phyloP scores from a whole-genome alignment of 2,888 invertebrate species.

The Agrotis puta region DNA sequence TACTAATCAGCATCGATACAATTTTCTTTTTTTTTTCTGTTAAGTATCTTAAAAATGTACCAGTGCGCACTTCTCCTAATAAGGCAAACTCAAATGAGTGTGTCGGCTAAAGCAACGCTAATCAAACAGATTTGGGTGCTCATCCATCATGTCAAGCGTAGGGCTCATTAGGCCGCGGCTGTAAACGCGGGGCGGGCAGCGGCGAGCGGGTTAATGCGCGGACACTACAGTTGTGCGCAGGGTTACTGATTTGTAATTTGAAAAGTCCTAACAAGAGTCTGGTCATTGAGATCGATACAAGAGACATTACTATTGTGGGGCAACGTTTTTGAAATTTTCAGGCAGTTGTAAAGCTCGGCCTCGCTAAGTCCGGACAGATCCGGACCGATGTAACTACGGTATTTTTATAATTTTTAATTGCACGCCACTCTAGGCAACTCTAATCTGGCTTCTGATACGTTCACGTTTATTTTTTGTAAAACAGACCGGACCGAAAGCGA shows the following conservation, averaged over 20 bases:
- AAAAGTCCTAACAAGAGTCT: neutral
- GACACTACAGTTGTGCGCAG: conserved; percentile 22
- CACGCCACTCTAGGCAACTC: too few species aligned
- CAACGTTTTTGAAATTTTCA: too few species aligned
- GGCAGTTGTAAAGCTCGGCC: too few species aligned
- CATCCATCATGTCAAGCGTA: conserved; percentile 86
- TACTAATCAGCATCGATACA: too few species aligned
- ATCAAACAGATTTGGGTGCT: conserved; percentile 86
- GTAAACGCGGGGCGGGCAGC: conserved; percentile 64
- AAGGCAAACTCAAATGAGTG: conserved; percentile 72
- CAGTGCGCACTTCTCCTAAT: conserved; percentile 64
- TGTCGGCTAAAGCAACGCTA: conserved; percentile 77
- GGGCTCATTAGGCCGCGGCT: conserved; percentile 82
- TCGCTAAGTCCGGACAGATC: neutral
- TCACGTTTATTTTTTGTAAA: too few species aligned
- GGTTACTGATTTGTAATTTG: neutral
- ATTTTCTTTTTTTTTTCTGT: neutral
- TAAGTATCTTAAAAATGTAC: conserved; percentile 66
- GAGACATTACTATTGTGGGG: too few species aligned
- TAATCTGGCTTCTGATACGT: too few species aligned
- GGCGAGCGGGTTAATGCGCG: conserved; percentile 52
- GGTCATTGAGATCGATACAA: too few species aligned
- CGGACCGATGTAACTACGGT: neutral
- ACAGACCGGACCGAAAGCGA: too few species aligned
- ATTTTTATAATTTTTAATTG: too few species aligned